phyloP scores from a whole-genome alignment of 2,113 vertebrate genomes.

The Apeltes quadracus region DNA sequence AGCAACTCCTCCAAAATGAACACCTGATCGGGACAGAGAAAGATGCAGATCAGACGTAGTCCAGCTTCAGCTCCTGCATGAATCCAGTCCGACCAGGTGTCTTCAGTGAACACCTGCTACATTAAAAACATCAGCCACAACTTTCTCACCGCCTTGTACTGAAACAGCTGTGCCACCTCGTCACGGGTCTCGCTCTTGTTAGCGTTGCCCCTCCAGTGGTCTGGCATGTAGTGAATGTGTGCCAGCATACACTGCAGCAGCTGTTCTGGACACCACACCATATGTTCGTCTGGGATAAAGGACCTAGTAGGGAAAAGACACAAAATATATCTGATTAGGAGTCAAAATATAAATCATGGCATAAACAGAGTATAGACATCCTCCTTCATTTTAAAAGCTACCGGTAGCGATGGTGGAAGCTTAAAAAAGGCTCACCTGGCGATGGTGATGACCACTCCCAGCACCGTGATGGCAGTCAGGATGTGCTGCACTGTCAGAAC shows the following conservation, averaged over 20 bases:
- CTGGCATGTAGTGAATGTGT: conserved; percentile 99
- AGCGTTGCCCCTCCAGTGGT: conserved; percentile 98
- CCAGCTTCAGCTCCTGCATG: too few relatives aligned
- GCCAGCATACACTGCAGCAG: conserved; percentile 96
- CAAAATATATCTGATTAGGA: too few relatives aligned
- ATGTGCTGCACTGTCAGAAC: conserved; percentile 96
- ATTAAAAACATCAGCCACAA: neutral
- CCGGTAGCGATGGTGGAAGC: neutral
- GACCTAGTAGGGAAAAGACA: conserved; percentile 80
- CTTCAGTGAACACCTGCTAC: neutral
- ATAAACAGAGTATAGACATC: neutral
- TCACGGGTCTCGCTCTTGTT: conserved; percentile 97
- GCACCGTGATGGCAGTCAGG: conserved; percentile 93
- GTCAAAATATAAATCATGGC: neutral
- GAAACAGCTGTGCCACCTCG: conserved; percentile 98
- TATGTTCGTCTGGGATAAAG: conserved; percentile 97
- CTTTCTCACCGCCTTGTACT: conserved; percentile 96
- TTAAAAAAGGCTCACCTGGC: conserved; percentile 86
- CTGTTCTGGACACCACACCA: conserved; percentile 98
- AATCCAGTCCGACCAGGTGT: neutral
- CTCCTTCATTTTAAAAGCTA: neutral
- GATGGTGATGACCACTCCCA: conserved; percentile 92
- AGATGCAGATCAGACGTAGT: neutral
- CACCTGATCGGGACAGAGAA: conserved; percentile 80
- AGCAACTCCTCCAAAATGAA: conserved; percentile 97